Percentiles rank a stretch among this genome's conserved stretches.
Evolutionary conservation across 2,888 invertebrate species (phyloP).

Genomic region (Drosophila monieri): DNA sequence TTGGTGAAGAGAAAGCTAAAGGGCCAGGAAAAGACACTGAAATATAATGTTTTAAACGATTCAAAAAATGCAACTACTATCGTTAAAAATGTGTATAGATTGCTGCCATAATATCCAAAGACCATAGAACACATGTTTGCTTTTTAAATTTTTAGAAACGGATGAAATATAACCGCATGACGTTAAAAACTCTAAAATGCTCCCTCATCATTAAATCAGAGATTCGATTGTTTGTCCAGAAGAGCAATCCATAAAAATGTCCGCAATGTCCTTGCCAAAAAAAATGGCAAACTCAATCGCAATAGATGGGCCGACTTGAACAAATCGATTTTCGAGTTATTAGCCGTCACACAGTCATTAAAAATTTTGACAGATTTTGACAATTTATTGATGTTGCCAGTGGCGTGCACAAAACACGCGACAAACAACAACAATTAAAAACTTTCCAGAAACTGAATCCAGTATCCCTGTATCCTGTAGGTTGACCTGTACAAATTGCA

Average conservation of each 20-base stretch:
- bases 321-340: conserved; percentile 71
- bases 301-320: conserved; percentile 43
- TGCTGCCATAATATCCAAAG: not conserved
- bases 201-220: conserved; percentile 26
- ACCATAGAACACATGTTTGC: conserved; percentile 38
- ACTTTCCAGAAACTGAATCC: conserved; percentile 10
- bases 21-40: not conserved
- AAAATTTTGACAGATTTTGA: conserved; percentile 76
- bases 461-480: conserved; percentile 17
- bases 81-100: not conserved
- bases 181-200: conserved; percentile 50
- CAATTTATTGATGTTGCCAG: conserved; percentile 72
- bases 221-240: conserved; percentile 33
- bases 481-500: conserved; percentile 75
- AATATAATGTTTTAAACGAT: not conserved
- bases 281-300: conserved; percentile 40
- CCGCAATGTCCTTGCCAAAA: conserved; percentile 51
- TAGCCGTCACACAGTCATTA: conserved; percentile 78
- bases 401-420: conserved; percentile 52
- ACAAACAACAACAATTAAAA: conserved; percentile 66
- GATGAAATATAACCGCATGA: conserved; percentile 39
- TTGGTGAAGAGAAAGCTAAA: conserved; percentile 23
- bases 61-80: not conserved
- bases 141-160: conserved; percentile 34
- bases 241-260: conserved; percentile 68